Conservation (phyloP, 2,113 vertebrate species). For the Lamprotornis superbus region DNA sequence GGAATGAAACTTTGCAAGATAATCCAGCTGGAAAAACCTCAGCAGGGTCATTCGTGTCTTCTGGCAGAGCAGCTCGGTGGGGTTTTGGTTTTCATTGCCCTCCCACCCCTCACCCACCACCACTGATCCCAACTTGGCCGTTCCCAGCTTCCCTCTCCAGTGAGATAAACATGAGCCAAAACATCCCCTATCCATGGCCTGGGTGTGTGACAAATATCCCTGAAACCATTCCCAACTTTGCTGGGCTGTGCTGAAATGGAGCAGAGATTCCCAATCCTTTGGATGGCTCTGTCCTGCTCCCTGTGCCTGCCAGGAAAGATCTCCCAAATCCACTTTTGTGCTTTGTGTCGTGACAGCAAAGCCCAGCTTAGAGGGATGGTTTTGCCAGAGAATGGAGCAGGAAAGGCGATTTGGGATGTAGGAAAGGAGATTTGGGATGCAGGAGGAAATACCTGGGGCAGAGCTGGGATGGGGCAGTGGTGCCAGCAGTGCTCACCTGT, state of each 20-base stretch:
- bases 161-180: neutral
- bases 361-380: neutral
- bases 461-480: neutral
- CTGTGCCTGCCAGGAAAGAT: rapidly evolving
- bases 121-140: rapidly evolving
- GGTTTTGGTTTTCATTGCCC: neutral
- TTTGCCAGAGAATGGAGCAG: neutral
- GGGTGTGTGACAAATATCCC: rapidly evolving
- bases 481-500: neutral
- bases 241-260: neutral
- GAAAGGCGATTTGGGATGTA: neutral
- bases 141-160: neutral
- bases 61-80: neutral
- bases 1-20: neutral
- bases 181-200: rapidly evolving
- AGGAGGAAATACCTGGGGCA: neutral
- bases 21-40: neutral
- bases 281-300: neutral
- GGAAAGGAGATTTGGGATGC: neutral
- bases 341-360: neutral
- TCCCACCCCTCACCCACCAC: neutral
- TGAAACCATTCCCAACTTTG: rapidly evolving
- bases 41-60: neutral
- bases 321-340: rapidly evolving
- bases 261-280: neutral